Conservation (phyloP, 1,140 invertebrate genomes). For the Pogonomyrmex barbatus region DNA sequence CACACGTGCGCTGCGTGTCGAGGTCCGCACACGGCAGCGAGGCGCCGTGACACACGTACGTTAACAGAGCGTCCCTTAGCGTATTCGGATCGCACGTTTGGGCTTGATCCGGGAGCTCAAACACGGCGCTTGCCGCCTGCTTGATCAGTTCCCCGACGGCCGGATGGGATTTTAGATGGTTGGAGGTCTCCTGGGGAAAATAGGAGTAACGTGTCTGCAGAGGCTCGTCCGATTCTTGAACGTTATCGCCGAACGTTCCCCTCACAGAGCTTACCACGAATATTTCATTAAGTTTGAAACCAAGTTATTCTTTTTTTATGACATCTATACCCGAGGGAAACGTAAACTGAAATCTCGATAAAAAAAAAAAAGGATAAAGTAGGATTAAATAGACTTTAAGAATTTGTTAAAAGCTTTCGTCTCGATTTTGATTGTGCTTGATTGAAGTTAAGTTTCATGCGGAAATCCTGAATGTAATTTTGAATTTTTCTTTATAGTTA, state of each 20-base stretch:
- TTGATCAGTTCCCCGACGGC: conserved; percentile 89
- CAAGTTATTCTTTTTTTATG: conserved; percentile 2
- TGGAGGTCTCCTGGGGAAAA: conserved; percentile 83
- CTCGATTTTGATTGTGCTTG: background rate
- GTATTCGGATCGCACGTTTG: conserved; percentile 89
- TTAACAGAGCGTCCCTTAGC: conserved; percentile 92
- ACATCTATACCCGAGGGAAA: background rate
- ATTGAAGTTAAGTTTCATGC: background rate
- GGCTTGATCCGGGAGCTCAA: conserved; percentile 88
- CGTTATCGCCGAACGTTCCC: background rate
- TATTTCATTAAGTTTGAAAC: background rate
- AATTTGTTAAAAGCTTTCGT: background rate
- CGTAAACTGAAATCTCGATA: background rate
- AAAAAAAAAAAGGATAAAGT: background rate
- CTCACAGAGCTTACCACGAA: background rate
- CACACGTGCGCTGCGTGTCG: conserved; percentile 86
- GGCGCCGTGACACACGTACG: conserved; percentile 94
- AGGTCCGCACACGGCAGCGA: conserved; percentile 90
- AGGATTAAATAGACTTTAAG: background rate
- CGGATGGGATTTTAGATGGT: conserved; percentile 89
- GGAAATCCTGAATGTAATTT: background rate
- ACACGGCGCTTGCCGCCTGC: conserved; percentile 88
- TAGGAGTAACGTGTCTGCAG: conserved; percentile 11
- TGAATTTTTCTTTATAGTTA: background rate
- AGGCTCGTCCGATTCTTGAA: background rate